These are phyloP conservation scores for Poliocrania exsul DNA, from an alignment of 2,797 vertebrate species.

Conservation along the genomic window DNA sequence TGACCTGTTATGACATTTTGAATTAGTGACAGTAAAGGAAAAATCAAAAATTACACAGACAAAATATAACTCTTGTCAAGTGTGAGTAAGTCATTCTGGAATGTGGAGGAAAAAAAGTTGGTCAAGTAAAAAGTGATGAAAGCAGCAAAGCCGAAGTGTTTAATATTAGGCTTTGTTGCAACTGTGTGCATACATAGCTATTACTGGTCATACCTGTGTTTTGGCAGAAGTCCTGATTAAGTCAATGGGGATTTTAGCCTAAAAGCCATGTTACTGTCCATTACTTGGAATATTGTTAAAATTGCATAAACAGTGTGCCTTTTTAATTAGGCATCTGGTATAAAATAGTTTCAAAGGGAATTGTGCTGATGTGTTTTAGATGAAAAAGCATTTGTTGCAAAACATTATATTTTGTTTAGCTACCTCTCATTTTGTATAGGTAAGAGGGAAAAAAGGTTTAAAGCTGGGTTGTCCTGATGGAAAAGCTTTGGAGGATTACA, in stretches of 20 bases:
- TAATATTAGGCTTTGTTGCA: not conserved
- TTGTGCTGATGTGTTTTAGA: not conserved
- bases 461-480: not conserved
- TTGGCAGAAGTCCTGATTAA: not conserved
- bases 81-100: not conserved
- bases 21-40: not conserved
- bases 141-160: not conserved
- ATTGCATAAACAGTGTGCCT: not conserved
- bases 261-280: not conserved
- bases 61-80: not conserved
- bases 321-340: constrained; percentile 1
- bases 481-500: not conserved
- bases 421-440: not conserved
- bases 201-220: not conserved
- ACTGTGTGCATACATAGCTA: not conserved
- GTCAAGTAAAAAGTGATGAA: not conserved
- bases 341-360: not conserved
- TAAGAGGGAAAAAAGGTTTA: not conserved
- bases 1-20: not conserved
- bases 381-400: not conserved
- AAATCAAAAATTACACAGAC: not conserved
- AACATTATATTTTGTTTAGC: not conserved
- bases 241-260: not conserved
- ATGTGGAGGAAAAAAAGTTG: not conserved
- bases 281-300: constrained; percentile 5